Base-by-base conservation (phyloP, 2,888 invertebrate species). In the Nephrotoma appendiculata region DNA sequence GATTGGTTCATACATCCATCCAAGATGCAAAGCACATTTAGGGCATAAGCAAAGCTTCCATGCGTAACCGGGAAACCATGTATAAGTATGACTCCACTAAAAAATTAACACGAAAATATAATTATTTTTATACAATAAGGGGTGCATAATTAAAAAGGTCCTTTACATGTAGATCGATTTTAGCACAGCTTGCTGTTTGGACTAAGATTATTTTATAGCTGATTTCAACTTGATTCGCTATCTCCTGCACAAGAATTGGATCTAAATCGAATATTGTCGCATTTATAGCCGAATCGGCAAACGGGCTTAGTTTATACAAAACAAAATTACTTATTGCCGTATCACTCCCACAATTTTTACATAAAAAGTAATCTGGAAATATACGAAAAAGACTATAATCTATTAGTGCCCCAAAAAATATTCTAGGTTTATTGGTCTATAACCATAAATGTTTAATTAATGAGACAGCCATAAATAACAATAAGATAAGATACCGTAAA, bases 51-150 rank as follows among this genome's bases (percentile, higher is more conserved):
- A 94, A 86, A 93, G 92, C 86, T 93, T 92, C 95, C 95, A 95
- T 12, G 92, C 92, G 89, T 93, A 94, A 11, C 94, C 94, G n/a
- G 94, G 94, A 90, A 93, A 95, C 94, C 94, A 95, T 7, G 93
- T 93, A 89, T 94, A 93, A 83, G 93, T 93, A 87, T 92, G 91
- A 89, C 93, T 93, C 90, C 92, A 93, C 93, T 93, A 91, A 83
- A 90, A 90, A 87, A 71, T 86, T 87, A 48, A 87, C 86, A 87
- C 86, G 86, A 52, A 45, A 83, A 83, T 84, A 86, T 31, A 85
- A 41, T 41, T 84, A 48, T 85, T 86, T n/a, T 44, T 85, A 83
- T 41, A 48, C 48, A 85, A 44, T 45, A 31, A 31, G 85, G 6
- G 42, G 44, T 83, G n/a, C 19, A 83, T 31, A 52, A 31, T 31